These are phyloP conservation scores for Pterocles gutturalis DNA, from an alignment of 2,113 vertebrate genomes.

Conservation along the genomic window DNA sequence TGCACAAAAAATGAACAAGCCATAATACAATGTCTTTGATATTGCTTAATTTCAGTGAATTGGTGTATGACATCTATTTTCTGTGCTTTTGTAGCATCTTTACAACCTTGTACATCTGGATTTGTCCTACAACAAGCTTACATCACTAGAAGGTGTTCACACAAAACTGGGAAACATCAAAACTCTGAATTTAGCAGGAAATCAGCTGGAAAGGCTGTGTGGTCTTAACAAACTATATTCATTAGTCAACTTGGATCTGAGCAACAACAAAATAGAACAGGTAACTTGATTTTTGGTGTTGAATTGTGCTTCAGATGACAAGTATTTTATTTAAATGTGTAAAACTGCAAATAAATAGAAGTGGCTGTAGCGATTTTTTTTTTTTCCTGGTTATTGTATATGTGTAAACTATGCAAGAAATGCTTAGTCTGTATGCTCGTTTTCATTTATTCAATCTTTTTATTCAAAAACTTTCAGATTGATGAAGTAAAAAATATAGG, in stretches of 20 bases:
- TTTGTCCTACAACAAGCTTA: conserved; percentile 92
- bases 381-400: neutral
- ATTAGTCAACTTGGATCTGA: conserved; percentile 93
- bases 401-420: neutral
- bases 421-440: neutral
- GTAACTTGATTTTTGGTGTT: conserved; percentile 59
- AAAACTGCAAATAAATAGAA: neutral
- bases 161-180: conserved; percentile 96
- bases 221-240: conserved; percentile 96
- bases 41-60: neutral
- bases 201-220: conserved; percentile 88
- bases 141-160: conserved; percentile 88
- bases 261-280: conserved; percentile 90
- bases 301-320: neutral
- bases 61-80: neutral
- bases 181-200: conserved; percentile 92
- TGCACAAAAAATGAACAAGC: neutral
- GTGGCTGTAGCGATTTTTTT: neutral
- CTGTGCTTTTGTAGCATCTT: conserved; percentile 83
- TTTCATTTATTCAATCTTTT: neutral
- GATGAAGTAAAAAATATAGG: conserved; percentile 91
- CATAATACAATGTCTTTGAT: neutral
- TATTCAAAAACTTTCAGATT: conserved; percentile 77
- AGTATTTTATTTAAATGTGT: neutral
- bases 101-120: conserved; percentile 97